A percentile compares a stretch with the other conserved stretches of the same genome.
These are phyloP conservation scores for Bombus vancouverensis DNA, from an alignment of 1,140 invertebrate genomes.

Conservation along the genomic window DNA sequence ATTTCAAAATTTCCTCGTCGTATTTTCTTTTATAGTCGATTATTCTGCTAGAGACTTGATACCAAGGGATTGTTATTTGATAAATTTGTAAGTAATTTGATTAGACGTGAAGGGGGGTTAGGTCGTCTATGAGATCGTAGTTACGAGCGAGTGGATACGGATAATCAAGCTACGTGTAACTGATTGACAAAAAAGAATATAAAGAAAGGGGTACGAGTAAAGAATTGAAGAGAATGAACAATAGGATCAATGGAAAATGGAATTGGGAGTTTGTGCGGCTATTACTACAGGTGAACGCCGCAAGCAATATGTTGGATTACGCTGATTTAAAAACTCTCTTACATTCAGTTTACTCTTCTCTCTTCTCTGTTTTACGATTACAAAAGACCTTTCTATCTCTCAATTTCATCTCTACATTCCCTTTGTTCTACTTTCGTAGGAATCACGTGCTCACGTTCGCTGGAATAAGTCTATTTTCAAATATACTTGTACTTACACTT, in stretches of 20 bases:
- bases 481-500: neutral
- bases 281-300: conserved; percentile 70
- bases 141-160: conserved; percentile 14
- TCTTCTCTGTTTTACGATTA: conserved; percentile 18
- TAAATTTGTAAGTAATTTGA: too few species aligned
- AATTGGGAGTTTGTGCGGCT: conserved; percentile 66
- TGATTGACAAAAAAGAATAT: neutral
- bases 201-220: conserved; percentile 23
- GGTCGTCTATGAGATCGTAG: too few species aligned
- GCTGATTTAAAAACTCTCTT: conserved; percentile 69
- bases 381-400: conserved; percentile 29
- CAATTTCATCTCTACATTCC: neutral
- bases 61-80: too few species aligned
- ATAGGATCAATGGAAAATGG: conserved; percentile 60
- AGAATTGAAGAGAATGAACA: conserved; percentile 58
- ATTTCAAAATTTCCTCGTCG: conserved; percentile 23
- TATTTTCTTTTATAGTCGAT: too few species aligned
- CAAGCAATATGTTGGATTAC: conserved; percentile 64
- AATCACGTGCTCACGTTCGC: neutral
- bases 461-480: conserved; percentile 7
- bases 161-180: conserved; percentile 39
- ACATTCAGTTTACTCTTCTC: conserved; percentile 55
- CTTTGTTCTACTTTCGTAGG: conserved; percentile 8
- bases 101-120: too few species aligned
- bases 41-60: too few species aligned